phyloP scores from a whole-genome alignment of 2,888 invertebrate genomes.

The Phragmatobia fuliginosa region DNA sequence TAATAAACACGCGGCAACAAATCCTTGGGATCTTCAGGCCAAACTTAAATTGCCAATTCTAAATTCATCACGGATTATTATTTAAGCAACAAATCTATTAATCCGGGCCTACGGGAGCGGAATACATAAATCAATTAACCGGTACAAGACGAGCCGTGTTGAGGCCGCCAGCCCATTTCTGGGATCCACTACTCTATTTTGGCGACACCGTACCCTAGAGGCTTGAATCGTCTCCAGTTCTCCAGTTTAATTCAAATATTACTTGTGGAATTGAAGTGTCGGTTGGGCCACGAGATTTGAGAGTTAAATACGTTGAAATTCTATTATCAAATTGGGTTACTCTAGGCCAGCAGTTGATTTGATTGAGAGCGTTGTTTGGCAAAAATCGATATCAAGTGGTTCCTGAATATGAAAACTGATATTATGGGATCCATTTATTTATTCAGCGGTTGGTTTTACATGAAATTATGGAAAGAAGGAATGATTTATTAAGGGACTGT shows the following conservation, averaged over 20 bases:
- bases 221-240: conserved; percentile 64
- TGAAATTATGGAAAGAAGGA: not conserved
- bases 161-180: conserved; percentile 75
- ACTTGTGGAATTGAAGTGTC: conserved; percentile 79
- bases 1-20: conserved; percentile 44
- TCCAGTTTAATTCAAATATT: conserved; percentile 82
- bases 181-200: conserved; percentile 71
- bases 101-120: conserved; percentile 68
- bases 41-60: conserved; percentile 70
- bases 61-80: conserved; percentile 77
- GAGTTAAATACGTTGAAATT: conserved; percentile 48
- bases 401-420: not conserved
- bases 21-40: conserved; percentile 46
- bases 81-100: conserved; percentile 81
- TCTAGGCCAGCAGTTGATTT: conserved; percentile 39
- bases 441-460: not conserved
- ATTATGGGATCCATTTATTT: not conserved
- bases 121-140: conserved; percentile 83
- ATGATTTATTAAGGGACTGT: not conserved
- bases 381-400: conserved; percentile 7
- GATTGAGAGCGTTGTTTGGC: conserved; percentile 29
- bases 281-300: conserved; percentile 59
- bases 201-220: conserved; percentile 70
- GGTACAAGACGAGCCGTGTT: conserved; percentile 77
- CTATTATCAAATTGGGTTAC: conserved; percentile 51